Evolutionary conservation across 2,113 vertebrate species (phyloP), one percentile per base, ranked within the genome.

Genomic region (Acrocephalus arundinaceus): DNA sequence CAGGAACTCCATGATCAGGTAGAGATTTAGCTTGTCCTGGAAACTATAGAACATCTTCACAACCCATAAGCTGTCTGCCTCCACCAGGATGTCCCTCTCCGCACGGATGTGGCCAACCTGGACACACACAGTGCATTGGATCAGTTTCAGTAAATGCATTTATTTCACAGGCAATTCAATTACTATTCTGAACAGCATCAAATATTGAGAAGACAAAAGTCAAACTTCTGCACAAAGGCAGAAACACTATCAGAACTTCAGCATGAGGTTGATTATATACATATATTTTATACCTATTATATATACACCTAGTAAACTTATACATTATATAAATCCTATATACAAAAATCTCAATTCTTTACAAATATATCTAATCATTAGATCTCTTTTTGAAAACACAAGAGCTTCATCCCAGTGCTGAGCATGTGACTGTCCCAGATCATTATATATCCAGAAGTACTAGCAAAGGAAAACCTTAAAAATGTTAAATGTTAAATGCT

Each of bases 31-130:
- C 96, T 99, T 99, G 96, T 99, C 99, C 97, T 99, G 99, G 97
- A 99, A 99, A 81, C 99, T 99, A 51, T 99, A 99, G 97, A 99
- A 99, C 99, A 99, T 99, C 96, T 99, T 99, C 93, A 99, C 99
- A 73, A 99, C 99, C 99, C 99, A 99, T 96, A 99, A 94, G 75
- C 99, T 99, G 97, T 99, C 99, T 20, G 99, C 99, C 93, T 99
- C 99, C 83, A 99, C 99, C 89, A 99, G 98, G 91, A 99, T 99
- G 96, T 99, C 99, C 70, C 99, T 91, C 95, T 99, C 99, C 2
- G 99, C 99, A 73, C 99, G 99, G 67, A 99, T 99, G 89, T 99
- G 99, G 86, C 99, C 99, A 67, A 99, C 98, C 99, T 99, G 92
- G 74, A 94, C 90, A 87, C 10, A 85, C 21, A 96, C 5, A 87